Conservation (phyloP, 2,113 vertebrate genomes). For the Pseudorhombus dupliciocellatus region DNA sequence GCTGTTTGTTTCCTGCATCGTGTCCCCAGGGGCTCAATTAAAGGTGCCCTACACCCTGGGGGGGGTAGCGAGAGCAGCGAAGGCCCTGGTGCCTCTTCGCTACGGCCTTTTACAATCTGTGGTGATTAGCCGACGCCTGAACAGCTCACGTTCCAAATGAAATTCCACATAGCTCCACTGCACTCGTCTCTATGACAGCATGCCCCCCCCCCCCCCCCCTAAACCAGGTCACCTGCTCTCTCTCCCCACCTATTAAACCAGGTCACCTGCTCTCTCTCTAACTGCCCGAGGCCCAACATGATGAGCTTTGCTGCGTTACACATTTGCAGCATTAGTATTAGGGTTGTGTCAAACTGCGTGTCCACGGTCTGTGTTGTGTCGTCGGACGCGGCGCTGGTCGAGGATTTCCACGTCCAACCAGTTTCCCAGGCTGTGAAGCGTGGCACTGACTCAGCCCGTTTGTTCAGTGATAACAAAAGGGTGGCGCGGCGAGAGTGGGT, state of each 20-base stretch:
- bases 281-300: background rate
- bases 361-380: no score
- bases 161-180: no score
- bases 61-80: no score
- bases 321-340: no score
- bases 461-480: conserved; percentile 3
- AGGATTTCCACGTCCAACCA: conserved; percentile 26
- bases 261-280: background rate
- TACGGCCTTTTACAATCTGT: no score
- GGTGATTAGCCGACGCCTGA: no score
- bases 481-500: no score
- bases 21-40: conserved; percentile 74
- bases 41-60: no score
- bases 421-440: conserved; percentile 32
- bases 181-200: background rate
- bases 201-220: background rate
- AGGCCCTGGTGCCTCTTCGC: no score
- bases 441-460: background rate
- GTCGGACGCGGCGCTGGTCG: background rate
- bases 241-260: background rate
- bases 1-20: conserved; percentile 49
- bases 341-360: no score
- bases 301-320: background rate
- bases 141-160: no score
- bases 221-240: background rate